Percentiles rank a stretch among this genome's conserved stretches.
These are phyloP conservation scores for Strigamia maritima DNA, from an alignment of 2,888 invertebrate genomes.

Conservation along the genomic window DNA sequence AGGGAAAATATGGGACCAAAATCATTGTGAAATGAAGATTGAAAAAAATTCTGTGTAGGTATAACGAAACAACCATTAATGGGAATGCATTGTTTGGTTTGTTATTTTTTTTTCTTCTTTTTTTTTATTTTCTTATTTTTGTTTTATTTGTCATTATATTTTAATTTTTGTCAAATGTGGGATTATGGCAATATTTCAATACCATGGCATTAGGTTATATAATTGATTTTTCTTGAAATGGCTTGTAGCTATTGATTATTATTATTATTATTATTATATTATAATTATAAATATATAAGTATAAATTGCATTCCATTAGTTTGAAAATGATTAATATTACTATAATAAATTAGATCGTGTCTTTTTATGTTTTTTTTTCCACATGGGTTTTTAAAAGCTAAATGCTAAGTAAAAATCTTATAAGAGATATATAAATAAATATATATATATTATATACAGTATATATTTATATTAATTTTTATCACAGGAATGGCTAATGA, in stretches of 20 bases:
- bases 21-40: background rate
- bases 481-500: slow-evolving; percentile 25
- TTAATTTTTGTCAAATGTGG: slow-evolving; percentile 26
- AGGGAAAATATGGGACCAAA: slow-evolving; percentile 19
- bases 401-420: background rate
- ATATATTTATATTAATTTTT: slow-evolving; percentile 17
- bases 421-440: background rate
- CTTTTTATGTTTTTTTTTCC: background rate
- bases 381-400: background rate
- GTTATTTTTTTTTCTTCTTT: background rate
- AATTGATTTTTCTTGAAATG: slow-evolving; percentile 12
- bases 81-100: slow-evolving; percentile 2
- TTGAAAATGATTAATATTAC: background rate
- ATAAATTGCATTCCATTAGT: slow-evolving; percentile 1
- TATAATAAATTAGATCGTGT: background rate
- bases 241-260: background rate
- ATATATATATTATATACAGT: background rate
- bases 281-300: background rate
- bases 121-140: background rate
- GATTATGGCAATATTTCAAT: slow-evolving; percentile 29
- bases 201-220: slow-evolving; percentile 28
- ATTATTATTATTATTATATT: slow-evolving; percentile 13
- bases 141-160: background rate
- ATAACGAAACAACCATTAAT: slow-evolving; percentile 1
- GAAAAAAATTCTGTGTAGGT: background rate